Conservation (phyloP, 2,113 vertebrate genomes). For the Synchiropus splendidus region DNA sequence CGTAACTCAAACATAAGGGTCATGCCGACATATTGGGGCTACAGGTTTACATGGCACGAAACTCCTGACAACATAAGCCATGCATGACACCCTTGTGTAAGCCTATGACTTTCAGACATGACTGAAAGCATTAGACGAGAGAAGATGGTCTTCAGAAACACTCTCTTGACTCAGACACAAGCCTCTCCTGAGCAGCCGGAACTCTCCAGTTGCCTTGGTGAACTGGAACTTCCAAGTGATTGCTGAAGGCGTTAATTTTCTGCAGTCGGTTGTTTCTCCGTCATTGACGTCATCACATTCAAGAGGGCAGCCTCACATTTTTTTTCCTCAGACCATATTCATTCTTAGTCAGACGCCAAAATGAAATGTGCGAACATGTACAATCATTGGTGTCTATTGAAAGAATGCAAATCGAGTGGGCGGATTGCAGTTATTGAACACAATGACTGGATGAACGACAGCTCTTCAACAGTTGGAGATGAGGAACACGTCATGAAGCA, state of each 20-base stretch:
- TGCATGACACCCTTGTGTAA: too few relatives aligned
- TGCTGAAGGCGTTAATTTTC: background rate
- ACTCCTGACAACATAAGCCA: too few relatives aligned
- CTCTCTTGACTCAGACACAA: too few relatives aligned
- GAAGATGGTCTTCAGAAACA: too few relatives aligned
- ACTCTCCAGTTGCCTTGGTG: background rate
- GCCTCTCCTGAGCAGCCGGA: too few relatives aligned
- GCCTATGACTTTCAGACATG: too few relatives aligned
- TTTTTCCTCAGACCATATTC: background rate
- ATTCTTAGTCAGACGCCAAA: conserved; percentile 1
- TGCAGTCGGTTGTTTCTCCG: background rate
- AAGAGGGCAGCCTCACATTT: conserved; percentile 1
- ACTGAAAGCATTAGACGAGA: too few relatives aligned
- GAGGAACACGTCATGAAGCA: background rate
- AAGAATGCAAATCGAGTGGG: background rate
- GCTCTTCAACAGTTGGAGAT: background rate
- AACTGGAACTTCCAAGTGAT: background rate
- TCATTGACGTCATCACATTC: conserved; percentile 2
- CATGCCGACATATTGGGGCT: too few relatives aligned
- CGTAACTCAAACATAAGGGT: too few relatives aligned
- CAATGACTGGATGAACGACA: background rate
- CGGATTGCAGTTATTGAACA: conserved; percentile 2
- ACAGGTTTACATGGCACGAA: too few relatives aligned
- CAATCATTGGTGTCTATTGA: background rate
- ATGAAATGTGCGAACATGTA: conserved; percentile 1